Evolutionary conservation across 2,888 invertebrate genomes (phyloP).

Genomic region (Drosophila subquinaria): DNA sequence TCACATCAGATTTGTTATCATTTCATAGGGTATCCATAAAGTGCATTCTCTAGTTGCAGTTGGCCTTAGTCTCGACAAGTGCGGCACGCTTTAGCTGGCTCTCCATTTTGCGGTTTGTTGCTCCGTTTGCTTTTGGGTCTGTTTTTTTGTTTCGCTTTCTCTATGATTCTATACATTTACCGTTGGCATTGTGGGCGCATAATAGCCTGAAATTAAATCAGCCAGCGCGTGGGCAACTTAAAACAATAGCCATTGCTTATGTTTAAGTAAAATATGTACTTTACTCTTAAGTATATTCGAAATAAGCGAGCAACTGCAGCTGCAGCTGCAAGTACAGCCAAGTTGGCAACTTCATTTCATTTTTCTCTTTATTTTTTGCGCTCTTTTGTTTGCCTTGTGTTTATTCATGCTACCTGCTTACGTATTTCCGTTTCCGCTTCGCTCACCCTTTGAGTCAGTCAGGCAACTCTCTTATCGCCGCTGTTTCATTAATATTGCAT

Average conservation of each 20-base stretch:
- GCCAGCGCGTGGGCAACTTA: constrained; percentile 77
- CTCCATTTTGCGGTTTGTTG: constrained; percentile 31
- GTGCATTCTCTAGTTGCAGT: background rate
- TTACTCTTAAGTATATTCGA: constrained; percentile 42
- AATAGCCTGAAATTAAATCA: constrained; percentile 80
- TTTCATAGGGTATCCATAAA: constrained; percentile 20
- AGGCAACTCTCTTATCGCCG: background rate
- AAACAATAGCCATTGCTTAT: constrained; percentile 82
- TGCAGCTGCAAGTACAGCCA: constrained; percentile 15
- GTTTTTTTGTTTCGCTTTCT: constrained; percentile 22
- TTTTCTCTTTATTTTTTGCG: constrained; percentile 18
- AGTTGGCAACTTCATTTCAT: constrained; percentile 33
- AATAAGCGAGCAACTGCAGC: constrained; percentile 37
- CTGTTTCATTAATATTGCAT: constrained; percentile 27
- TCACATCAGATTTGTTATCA: background rate
- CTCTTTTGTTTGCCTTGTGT: constrained; percentile 31
- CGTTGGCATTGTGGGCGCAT: constrained; percentile 76
- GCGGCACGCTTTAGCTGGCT: constrained; percentile 28
- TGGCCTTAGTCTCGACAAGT: constrained; percentile 12
- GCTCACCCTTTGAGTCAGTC: constrained; percentile 28
- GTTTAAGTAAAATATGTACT: constrained; percentile 76
- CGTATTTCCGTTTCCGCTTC: constrained; percentile 67
- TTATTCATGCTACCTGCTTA: constrained; percentile 40
- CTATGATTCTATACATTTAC: constrained; percentile 56
- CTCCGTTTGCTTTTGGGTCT: constrained; percentile 28